Evolutionary conservation across 1,140 invertebrate species (phyloP).

Genomic region (Drepana arcuata): DNA sequence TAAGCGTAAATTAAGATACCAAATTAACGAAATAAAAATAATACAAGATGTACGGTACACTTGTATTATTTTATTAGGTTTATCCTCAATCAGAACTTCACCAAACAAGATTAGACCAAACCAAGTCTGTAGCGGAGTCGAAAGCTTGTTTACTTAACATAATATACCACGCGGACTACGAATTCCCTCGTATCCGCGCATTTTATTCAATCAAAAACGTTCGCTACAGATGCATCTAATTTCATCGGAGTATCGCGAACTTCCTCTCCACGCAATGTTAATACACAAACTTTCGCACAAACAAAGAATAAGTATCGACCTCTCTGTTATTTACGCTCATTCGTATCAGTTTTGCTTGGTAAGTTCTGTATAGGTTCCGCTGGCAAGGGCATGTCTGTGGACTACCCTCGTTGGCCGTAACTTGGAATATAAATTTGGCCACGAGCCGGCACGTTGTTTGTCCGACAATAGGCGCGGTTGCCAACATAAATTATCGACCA

Average conservation of each 20-base stretch:
- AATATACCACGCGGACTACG: constrained; percentile 20
- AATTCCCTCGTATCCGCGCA: constrained; percentile 22
- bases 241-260: no score
- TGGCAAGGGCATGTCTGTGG: constrained; percentile 25
- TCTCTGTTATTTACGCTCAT: constrained; percentile 29
- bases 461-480: constrained; percentile 37
- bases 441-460: constrained; percentile 34
- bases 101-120: no score
- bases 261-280: constrained; percentile 9
- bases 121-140: no score
- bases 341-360: constrained; percentile 31
- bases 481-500: constrained; percentile 52
- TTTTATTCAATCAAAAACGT: constrained; percentile 33
- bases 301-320: constrained; percentile 20
- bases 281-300: constrained; percentile 13
- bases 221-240: constrained; percentile 23
- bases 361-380: constrained; percentile 35
- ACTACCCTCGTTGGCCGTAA: constrained; percentile 27
- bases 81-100: no score
- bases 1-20: no score
- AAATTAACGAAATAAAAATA: no score
- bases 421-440: constrained; percentile 57
- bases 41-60: no score
- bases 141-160: constrained; percentile 32
- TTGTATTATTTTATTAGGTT: no score